These are phyloP conservation scores for Rhinogobius similis DNA, from an alignment of 2,113 vertebrate species.

Conservation along the genomic window DNA sequence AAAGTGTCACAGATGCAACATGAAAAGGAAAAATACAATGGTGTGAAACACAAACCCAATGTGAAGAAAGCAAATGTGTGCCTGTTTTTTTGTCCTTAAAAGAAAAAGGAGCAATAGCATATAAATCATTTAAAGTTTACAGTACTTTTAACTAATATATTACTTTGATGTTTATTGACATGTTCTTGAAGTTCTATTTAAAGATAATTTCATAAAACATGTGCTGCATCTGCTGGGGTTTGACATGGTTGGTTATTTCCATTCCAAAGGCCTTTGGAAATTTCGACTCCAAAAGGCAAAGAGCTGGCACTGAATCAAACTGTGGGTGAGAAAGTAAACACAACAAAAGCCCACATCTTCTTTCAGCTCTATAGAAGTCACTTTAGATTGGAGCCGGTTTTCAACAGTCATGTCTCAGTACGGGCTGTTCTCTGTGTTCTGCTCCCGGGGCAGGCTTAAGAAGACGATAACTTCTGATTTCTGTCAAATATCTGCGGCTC, in stretches of 20 bases:
- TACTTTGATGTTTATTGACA: not conserved
- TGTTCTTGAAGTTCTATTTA: not conserved
- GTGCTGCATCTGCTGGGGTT: not conserved
- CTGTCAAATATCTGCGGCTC: conserved; percentile 25
- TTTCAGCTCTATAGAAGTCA: conserved; percentile 18
- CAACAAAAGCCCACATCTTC: conserved; percentile 41
- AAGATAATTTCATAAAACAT: not conserved
- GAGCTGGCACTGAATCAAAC: conserved; percentile 24
- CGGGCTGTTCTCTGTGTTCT: conserved; percentile 12
- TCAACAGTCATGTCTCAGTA: conserved; percentile 35
- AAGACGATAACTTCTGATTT: conserved; percentile 41
- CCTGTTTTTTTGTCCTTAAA: too few relatives aligned
- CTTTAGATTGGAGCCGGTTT: conserved; percentile 37
- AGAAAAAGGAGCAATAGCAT: too few relatives aligned
- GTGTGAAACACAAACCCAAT: too few relatives aligned
- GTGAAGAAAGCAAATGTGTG: too few relatives aligned
- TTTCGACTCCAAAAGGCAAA: conserved; percentile 14
- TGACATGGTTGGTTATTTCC: not conserved
- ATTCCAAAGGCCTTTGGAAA: not conserved
- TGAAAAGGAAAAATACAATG: too few relatives aligned
- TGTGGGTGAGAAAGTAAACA: conserved; percentile 39
- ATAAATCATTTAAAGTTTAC: not conserved
- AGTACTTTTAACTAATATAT: not conserved
- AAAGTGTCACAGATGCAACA: too few relatives aligned
- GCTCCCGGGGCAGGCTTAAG: conserved; percentile 29